These are phyloP conservation scores for Aricia agestis DNA, from an alignment of 1,140 invertebrate genomes.

Conservation along the genomic window DNA sequence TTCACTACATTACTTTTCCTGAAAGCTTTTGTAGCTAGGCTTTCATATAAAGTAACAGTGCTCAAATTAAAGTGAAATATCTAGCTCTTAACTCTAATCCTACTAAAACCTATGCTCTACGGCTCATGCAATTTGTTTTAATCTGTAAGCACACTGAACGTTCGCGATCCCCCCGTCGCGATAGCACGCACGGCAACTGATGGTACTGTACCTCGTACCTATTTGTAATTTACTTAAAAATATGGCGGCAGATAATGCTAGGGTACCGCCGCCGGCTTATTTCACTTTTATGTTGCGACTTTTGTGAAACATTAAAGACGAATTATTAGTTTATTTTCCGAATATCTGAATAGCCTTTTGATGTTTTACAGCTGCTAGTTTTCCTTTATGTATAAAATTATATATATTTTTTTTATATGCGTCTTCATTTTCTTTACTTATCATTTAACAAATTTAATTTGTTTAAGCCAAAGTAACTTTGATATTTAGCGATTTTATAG, in stretches of 20 bases:
- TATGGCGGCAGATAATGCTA: conserved; percentile 63
- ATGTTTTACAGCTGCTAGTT: background rate
- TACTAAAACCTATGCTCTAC: conserved; percentile 29
- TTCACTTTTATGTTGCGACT: conserved; percentile 38
- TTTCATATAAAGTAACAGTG: no score
- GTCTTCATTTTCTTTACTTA: background rate
- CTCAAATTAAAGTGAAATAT: no score
- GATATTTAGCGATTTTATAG: background rate
- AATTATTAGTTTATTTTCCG: background rate
- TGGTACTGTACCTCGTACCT: conserved; percentile 55
- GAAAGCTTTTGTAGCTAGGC: no score
- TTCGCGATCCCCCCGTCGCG: conserved; percentile 60
- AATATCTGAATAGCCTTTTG: background rate
- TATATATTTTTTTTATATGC: background rate
- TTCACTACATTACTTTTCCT: no score
- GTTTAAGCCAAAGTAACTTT: no score
- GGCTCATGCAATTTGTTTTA: conserved; percentile 27
- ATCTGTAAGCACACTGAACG: conserved; percentile 40
- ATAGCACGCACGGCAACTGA: conserved; percentile 68
- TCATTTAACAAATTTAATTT: background rate
- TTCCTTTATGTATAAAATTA: background rate
- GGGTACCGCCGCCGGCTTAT: conserved; percentile 49
- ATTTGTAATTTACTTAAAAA: conserved; percentile 75
- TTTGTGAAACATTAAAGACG: conserved; percentile 17
- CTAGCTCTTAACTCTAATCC: background rate